Evolutionary conservation across 2,888 invertebrate species (phyloP).

Genomic region (Danaus chrysippus): DNA sequence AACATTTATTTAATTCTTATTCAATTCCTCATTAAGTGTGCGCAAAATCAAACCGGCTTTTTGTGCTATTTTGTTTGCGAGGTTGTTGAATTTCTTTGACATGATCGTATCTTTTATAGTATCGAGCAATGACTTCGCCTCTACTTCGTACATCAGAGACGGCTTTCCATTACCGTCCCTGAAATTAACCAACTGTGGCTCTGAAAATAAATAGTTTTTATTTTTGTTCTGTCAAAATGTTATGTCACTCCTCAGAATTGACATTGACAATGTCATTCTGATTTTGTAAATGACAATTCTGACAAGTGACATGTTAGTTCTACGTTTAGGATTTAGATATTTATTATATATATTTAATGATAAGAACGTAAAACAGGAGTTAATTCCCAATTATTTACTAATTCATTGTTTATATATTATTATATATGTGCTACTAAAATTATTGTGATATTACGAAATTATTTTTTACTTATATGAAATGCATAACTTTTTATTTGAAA

Average conservation of each 20-base stretch:
- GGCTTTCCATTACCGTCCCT: constrained; percentile 35
- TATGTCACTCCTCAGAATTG: background rate
- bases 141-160: constrained; percentile 37
- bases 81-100: constrained; percentile 30
- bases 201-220: constrained; percentile 30
- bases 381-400: too few species aligned
- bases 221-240: background rate
- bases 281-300: too few species aligned
- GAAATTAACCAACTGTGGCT: constrained; percentile 35
- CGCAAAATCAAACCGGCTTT: constrained; percentile 34
- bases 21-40: constrained; percentile 28
- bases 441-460: too few species aligned
- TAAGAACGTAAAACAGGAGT: too few species aligned
- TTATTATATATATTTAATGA: too few species aligned
- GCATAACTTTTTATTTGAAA: background rate
- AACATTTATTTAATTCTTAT: constrained; percentile 25
- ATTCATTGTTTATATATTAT: too few species aligned
- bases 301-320: too few species aligned
- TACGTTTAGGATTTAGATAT: too few species aligned
- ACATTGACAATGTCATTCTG: too few species aligned
- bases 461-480: background rate
- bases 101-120: constrained; percentile 30
- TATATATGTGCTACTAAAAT: too few species aligned
- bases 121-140: constrained; percentile 31
- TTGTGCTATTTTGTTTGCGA: constrained; percentile 33